Evolutionary conservation across 2,113 vertebrate genomes (phyloP), one percentile per base, ranked within the genome.

Genomic region (Cryptotis parvus): DNA sequence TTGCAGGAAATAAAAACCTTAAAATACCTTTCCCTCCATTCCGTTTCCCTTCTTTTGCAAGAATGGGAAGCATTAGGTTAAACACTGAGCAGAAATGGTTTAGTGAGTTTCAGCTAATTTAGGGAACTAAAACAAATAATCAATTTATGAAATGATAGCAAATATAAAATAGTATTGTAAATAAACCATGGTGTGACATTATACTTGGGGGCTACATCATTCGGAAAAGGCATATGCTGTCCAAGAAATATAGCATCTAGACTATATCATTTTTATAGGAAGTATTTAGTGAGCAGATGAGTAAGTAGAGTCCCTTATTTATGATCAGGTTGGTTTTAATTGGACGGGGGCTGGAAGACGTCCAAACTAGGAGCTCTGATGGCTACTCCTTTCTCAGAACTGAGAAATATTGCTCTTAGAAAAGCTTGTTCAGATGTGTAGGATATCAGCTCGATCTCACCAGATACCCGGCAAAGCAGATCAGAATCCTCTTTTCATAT

Each of bases 141-240:
- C 29, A 6, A 74, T 82, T 88, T 87, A 77, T 81, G 26, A 84
- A 89, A 87, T 81, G 37, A 75, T 63, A 92, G 75, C 79, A 92
- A 85, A 90, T 94, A 45, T 65, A 90, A 94, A 88, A 84, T n/a
- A 90, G 31, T 52, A 61, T 52, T 68, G 74, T 82, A 29, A 92
- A 93, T 86, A 76, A 82, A 83, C 88, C 16, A 88, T 61, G 33
- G 8, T 75, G 55, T 93, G 66, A 72, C 84, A 90, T 82, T 80
- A 81, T 87, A 68, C 63, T 92, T 84, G 74, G 63, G 79, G 45
- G 22, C 8, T 81, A 81, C 58, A 92, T 85, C 74, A 77, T 91
- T 72, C 75, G 63, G 31, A 16, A 86, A 80, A 85, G 49, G 31
- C 83, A 83, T 89, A 66, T 90, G 35, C 20, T 27, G 1, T 85